These are phyloP conservation scores for Fulmarus glacialis DNA, from an alignment of 2,113 vertebrate species.

Conservation along the genomic window DNA sequence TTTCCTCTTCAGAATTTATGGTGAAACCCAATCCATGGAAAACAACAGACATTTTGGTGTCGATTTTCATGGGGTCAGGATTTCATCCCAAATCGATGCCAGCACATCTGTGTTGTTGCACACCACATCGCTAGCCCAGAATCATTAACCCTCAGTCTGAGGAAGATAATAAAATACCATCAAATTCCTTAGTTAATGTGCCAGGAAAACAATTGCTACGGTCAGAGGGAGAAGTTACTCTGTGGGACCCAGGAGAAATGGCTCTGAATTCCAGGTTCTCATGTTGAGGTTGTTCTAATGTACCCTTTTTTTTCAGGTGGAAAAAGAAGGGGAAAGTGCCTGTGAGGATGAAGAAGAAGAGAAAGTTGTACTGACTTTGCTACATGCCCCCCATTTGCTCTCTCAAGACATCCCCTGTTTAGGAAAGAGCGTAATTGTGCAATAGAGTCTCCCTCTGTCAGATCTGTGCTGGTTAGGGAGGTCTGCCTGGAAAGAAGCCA, in stretches of 20 bases:
- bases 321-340: not conserved
- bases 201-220: not conserved
- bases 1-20: not conserved
- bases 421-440: not conserved
- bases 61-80: not conserved
- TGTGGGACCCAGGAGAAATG: not conserved
- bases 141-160: not conserved
- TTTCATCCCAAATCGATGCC: not conserved
- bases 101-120: not conserved
- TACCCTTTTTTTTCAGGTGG: not conserved
- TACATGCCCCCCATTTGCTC: accelerated
- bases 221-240: not conserved
- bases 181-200: not conserved
- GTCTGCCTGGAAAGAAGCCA: not conserved
- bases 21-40: not conserved
- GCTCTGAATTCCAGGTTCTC: not conserved
- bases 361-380: not conserved
- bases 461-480: not conserved
- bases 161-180: not conserved
- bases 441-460: not conserved
- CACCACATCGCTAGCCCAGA: accelerated
- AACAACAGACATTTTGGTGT: not conserved
- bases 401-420: not conserved
- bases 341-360: not conserved
- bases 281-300: not conserved